Evolutionary conservation across 2,888 invertebrate genomes (phyloP).

Genomic region (Orthonevra nobilis): DNA sequence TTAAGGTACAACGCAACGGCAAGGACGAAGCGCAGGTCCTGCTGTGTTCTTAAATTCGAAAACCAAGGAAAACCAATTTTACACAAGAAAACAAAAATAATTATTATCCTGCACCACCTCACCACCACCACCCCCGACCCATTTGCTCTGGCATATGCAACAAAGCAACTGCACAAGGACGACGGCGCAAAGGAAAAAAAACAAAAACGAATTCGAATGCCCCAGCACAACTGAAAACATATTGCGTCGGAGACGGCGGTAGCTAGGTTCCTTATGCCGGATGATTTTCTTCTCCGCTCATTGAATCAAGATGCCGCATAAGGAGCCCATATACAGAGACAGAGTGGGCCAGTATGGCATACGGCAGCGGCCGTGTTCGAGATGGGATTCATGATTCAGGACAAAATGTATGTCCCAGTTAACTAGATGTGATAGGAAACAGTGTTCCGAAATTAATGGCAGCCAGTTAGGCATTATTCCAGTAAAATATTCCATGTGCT

Average conservation of each 20-base stretch:
- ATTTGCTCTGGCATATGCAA: slow-evolving; percentile 34
- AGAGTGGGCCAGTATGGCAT: slow-evolving; percentile 51
- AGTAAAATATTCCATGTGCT: slow-evolving; percentile 36
- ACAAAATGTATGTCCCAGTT: slow-evolving; percentile 67
- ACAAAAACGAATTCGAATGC: too few species aligned
- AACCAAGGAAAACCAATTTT: slow-evolving; percentile 25
- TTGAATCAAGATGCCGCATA: slow-evolving; percentile 61
- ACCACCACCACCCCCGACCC: slow-evolving; percentile 18
- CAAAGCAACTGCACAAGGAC: slow-evolving; percentile 44
- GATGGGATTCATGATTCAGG: slow-evolving; percentile 29
- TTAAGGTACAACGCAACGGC: slow-evolving; percentile 42
- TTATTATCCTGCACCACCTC: too few species aligned
- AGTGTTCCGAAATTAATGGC: slow-evolving; percentile 69
- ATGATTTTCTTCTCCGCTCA: slow-evolving; percentile 34
- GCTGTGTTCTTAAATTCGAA: not conserved
- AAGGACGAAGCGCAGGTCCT: slow-evolving; percentile 16
- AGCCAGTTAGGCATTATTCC: slow-evolving; percentile 67
- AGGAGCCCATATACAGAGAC: not conserved
- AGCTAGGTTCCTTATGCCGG: slow-evolving; percentile 50
- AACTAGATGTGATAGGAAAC: slow-evolving; percentile 69
- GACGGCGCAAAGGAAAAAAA: slow-evolving; percentile 14
- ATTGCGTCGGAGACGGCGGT: too few species aligned
- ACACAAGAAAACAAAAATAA: slow-evolving; percentile 60
- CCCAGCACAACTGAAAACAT: too few species aligned
- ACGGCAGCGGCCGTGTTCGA: not conserved